phyloP scores from a whole-genome alignment of 2,797 vertebrate genomes.

The Gila robusta region DNA sequence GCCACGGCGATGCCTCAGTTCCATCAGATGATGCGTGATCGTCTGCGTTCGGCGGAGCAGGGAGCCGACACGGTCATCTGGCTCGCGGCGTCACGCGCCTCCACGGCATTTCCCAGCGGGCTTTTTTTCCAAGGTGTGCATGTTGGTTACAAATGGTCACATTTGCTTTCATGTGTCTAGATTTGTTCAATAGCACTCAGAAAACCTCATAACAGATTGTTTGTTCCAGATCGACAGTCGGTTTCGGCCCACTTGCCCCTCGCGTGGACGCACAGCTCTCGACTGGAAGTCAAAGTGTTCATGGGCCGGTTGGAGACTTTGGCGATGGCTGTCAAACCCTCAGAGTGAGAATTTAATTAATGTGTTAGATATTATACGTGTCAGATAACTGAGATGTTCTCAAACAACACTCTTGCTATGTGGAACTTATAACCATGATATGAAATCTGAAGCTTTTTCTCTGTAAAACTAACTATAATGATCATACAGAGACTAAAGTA shows the following conservation, averaged over 20 bases:
- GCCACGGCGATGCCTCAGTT: constrained; percentile 78
- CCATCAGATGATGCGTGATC: constrained; percentile 75
- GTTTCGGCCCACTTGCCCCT: constrained; percentile 76
- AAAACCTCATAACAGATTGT: background rate
- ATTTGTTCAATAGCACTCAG: background rate
- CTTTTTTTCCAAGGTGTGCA: constrained; percentile 79
- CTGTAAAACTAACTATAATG: background rate
- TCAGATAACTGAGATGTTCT: background rate
- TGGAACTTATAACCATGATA: background rate
- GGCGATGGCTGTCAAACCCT: constrained; percentile 60
- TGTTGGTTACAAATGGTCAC: background rate
- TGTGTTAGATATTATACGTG: background rate
- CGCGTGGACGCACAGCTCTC: constrained; percentile 76
- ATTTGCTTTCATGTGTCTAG: background rate
- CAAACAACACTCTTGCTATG: background rate
- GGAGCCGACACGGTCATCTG: constrained; percentile 78
- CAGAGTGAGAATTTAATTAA: background rate
- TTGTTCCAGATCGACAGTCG: constrained; percentile 71
- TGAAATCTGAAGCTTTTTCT: background rate
- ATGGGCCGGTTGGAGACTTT: constrained; percentile 72
- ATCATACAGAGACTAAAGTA: background rate
- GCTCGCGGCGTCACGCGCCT: constrained; percentile 72
- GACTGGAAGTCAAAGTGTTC: constrained; percentile 70
- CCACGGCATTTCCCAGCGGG: constrained; percentile 69
- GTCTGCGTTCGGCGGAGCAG: constrained; percentile 73